These are phyloP conservation scores for Chrysochloris asiatica DNA, from an alignment of 2,113 vertebrate species.

Conservation along the genomic window DNA sequence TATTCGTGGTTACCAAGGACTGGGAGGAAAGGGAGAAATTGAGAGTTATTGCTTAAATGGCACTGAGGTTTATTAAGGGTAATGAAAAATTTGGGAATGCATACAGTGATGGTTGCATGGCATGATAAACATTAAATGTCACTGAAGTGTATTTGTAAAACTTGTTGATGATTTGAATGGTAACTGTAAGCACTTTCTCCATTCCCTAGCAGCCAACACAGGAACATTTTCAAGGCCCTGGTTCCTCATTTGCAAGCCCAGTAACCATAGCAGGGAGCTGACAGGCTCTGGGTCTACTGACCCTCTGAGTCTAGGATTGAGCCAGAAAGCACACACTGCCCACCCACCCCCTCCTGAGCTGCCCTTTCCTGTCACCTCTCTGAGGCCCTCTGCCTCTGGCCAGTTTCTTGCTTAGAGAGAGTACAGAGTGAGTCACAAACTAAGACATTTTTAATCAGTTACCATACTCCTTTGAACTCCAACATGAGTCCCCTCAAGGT, in stretches of 20 bases:
- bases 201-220: neutral
- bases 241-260: neutral
- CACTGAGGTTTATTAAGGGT: neutral
- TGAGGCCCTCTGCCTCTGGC: neutral
- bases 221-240: neutral
- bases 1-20: neutral
- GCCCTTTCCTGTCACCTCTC: neutral
- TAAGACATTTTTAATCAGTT: constrained; percentile 56
- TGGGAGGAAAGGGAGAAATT: neutral
- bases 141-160: neutral
- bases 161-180: neutral
- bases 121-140: neutral
- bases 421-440: neutral
- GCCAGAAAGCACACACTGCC: neutral
- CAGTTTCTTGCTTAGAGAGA: constrained; percentile 36
- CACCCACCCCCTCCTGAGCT: neutral
- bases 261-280: neutral
- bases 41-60: neutral
- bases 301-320: neutral
- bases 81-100: neutral
- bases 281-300: neutral
- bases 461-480: constrained; percentile 57
- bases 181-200: neutral
- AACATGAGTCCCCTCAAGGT: neutral
- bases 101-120: neutral